phyloP scores from a whole-genome alignment of 2,797 vertebrate species.

The Otolemur crassicaudatus region DNA sequence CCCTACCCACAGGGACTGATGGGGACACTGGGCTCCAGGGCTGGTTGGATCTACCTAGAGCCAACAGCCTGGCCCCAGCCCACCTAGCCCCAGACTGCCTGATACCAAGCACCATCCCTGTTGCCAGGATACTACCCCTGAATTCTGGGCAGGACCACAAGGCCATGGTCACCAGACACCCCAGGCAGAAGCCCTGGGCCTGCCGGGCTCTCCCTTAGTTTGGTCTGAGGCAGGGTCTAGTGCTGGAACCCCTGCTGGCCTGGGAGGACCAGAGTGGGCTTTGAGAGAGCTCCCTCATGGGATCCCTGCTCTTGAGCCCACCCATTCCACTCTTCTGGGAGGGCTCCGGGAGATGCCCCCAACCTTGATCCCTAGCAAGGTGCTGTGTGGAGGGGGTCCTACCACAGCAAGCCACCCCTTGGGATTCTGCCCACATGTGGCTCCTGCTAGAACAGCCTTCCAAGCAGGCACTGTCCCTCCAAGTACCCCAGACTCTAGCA shows the following conservation, averaged over 20 bases:
- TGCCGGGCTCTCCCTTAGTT: background rate
- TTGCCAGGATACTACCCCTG: background rate
- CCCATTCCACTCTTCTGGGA: background rate
- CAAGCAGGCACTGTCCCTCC: background rate
- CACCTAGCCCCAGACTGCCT: background rate
- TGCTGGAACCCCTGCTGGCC: no score
- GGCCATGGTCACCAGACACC: background rate
- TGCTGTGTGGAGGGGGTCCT: background rate
- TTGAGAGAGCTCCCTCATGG: background rate
- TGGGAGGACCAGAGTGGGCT: no score
- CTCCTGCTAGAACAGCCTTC: background rate
- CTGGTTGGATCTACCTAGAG: background rate
- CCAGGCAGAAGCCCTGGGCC: background rate
- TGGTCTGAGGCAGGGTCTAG: background rate
- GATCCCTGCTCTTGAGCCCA: background rate
- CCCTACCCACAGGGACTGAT: background rate
- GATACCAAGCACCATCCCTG: background rate
- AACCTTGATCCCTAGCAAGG: background rate
- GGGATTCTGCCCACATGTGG: background rate
- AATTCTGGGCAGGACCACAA: background rate
- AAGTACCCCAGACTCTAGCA: background rate
- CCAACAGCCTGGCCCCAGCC: no score
- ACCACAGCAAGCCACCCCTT: fast-evolving
- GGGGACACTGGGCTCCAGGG: background rate
- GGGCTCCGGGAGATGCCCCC: background rate